phyloP scores from a whole-genome alignment of 2,888 invertebrate species.

The Sympetrum striolatum region DNA sequence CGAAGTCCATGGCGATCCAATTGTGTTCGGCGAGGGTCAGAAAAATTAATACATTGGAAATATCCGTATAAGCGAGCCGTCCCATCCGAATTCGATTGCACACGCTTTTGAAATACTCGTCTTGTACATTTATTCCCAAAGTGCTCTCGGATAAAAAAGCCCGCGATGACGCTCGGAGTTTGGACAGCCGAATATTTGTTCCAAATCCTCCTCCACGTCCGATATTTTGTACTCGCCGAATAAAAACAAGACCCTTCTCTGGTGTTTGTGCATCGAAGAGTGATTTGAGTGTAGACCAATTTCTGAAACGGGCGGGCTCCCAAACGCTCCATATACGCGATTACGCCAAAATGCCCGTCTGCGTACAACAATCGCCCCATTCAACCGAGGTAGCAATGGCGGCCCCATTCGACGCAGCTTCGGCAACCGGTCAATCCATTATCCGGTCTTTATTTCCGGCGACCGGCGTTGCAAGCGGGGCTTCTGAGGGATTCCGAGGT shows the following conservation, averaged over 20 bases:
- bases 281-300: background rate
- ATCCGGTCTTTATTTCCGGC: background rate
- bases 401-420: background rate
- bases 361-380: background rate
- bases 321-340: background rate
- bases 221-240: no score
- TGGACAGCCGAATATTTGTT: no score
- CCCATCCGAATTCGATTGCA: background rate
- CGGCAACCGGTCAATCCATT: slow-evolving; percentile 7
- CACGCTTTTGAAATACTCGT: background rate
- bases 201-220: no score
- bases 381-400: background rate
- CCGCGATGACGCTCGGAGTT: no score
- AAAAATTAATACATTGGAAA: background rate
- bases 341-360: background rate
- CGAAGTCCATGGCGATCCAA: background rate
- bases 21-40: background rate
- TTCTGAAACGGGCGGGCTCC: background rate
- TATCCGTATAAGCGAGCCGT: background rate
- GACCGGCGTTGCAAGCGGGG: background rate
- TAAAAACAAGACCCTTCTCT: no score
- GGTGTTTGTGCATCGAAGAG: background rate
- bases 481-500: no score
- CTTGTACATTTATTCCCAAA: background rate
- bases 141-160: background rate